A percentile compares a stretch with the other conserved stretches of the same genome.
Evolutionary conservation across 2,888 invertebrate genomes (phyloP).

Genomic region (Ochropacha duplaris): DNA sequence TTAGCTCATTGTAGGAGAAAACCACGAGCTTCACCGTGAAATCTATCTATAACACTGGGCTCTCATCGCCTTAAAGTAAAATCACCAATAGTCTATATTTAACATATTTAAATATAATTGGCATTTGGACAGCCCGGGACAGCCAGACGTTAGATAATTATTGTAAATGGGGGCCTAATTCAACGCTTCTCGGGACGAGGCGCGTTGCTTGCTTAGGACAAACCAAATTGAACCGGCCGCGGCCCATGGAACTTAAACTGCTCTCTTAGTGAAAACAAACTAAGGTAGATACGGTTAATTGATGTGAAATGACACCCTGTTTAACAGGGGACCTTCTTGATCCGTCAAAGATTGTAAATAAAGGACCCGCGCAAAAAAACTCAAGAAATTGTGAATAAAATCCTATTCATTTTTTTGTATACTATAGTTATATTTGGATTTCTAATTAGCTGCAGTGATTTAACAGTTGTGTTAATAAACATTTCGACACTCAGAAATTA

Average conservation of each 20-base stretch:
- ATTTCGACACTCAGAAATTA: too few relatives aligned
- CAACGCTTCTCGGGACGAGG: background rate
- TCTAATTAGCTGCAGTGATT: too few relatives aligned
- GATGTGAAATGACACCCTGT: slow-evolving; percentile 9
- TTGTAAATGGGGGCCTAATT: slow-evolving; percentile 12
- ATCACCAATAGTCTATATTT: too few relatives aligned
- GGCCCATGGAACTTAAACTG: slow-evolving; percentile 20
- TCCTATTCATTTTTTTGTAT: too few relatives aligned
- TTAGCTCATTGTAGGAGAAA: too few relatives aligned
- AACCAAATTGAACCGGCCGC: slow-evolving; percentile 14
- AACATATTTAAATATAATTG: slow-evolving; percentile 36
- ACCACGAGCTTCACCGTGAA: too few relatives aligned
- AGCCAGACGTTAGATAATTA: slow-evolving; percentile 32
- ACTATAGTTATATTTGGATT: too few relatives aligned
- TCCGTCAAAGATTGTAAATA: background rate
- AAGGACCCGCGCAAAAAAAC: too few relatives aligned
- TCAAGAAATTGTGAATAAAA: too few relatives aligned
- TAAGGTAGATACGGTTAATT: slow-evolving; percentile 12
- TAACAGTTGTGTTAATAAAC: too few relatives aligned
- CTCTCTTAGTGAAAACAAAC: slow-evolving; percentile 30
- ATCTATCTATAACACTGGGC: too few relatives aligned
- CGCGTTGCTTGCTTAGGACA: slow-evolving; percentile 40
- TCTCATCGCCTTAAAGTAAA: too few relatives aligned
- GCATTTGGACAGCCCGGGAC: slow-evolving; percentile 38
- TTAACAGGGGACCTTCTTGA: background rate